Conservation (phyloP, 30 jellyfish, hydroid and myxozoan genomes). For the Aurelia sp. region DNA sequence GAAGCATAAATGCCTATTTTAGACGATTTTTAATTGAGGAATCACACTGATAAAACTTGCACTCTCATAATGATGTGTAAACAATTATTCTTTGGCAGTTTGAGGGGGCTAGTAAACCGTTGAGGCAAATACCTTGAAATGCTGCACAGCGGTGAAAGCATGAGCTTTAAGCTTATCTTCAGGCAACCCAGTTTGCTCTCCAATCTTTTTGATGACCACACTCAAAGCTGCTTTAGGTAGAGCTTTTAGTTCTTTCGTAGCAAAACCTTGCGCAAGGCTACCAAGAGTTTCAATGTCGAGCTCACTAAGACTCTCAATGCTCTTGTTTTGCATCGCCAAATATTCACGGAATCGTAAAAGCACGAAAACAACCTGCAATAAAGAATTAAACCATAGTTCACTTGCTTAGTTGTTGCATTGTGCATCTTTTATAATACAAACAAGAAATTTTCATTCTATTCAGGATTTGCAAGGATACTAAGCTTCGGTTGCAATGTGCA, state of each 20-base stretch:
- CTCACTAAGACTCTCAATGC: slow-evolving; percentile 57
- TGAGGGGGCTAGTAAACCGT: too few species aligned
- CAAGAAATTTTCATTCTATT: too few species aligned
- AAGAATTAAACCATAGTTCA: not conserved
- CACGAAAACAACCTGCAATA: slow-evolving; percentile 60
- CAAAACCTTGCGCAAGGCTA: slow-evolving; percentile 85
- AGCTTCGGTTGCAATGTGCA: too few species aligned
- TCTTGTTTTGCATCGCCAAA: slow-evolving; percentile 72
- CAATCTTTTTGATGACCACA: slow-evolving; percentile 68
- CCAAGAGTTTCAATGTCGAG: slow-evolving; percentile 82
- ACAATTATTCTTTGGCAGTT: too few species aligned
- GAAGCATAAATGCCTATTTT: too few species aligned
- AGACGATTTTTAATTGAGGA: too few species aligned
- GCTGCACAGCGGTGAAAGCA: slow-evolving; percentile 69
- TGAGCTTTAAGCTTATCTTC: slow-evolving; percentile 81
- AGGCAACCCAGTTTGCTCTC: slow-evolving; percentile 84
- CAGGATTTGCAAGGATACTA: too few species aligned
- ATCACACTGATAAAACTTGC: too few species aligned
- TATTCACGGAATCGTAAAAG: slow-evolving; percentile 68
- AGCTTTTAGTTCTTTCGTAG: slow-evolving; percentile 67
- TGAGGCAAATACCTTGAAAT: slow-evolving; percentile 60
- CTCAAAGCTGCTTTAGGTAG: slow-evolving; percentile 52
- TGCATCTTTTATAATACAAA: too few species aligned
- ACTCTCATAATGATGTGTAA: too few species aligned
- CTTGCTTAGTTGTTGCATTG: too few species aligned